Evolutionary conservation across 2,113 vertebrate species (phyloP).

Genomic region (Cnemophilus loriae): DNA sequence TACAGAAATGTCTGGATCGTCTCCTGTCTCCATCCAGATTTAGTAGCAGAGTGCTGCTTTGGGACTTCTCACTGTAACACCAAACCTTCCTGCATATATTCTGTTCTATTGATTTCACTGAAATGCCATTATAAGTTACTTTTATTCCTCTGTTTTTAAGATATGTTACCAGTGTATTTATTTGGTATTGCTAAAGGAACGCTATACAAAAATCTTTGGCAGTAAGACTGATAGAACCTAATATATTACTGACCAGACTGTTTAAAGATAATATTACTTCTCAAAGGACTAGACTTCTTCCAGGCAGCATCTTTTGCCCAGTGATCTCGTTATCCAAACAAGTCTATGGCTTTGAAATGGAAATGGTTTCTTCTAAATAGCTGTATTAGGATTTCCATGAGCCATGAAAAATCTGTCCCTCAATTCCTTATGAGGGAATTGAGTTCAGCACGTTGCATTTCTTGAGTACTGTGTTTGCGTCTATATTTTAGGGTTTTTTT

Average conservation of each 20-base stretch:
- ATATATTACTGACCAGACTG: neutral
- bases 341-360: constrained; percentile 69
- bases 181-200: constrained; percentile 29
- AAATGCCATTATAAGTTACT: neutral
- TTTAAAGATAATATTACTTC: constrained; percentile 55
- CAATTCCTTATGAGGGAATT: neutral
- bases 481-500: neutral
- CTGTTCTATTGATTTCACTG: neutral
- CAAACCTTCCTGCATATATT: neutral
- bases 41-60: neutral
- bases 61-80: neutral
- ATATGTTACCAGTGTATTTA: neutral
- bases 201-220: constrained; percentile 2
- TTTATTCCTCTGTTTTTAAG: neutral
- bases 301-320: constrained; percentile 63
- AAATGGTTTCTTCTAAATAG: constrained; percentile 60
- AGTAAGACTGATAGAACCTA: neutral
- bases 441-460: neutral
- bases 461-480: neutral
- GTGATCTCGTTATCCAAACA: constrained; percentile 66
- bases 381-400: neutral
- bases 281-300: constrained; percentile 47
- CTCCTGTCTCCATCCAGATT: constrained; percentile 27
- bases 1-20: neutral
- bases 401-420: neutral